Conservation (phyloP, 2,888 invertebrate species). For the Strigamia maritima region DNA sequence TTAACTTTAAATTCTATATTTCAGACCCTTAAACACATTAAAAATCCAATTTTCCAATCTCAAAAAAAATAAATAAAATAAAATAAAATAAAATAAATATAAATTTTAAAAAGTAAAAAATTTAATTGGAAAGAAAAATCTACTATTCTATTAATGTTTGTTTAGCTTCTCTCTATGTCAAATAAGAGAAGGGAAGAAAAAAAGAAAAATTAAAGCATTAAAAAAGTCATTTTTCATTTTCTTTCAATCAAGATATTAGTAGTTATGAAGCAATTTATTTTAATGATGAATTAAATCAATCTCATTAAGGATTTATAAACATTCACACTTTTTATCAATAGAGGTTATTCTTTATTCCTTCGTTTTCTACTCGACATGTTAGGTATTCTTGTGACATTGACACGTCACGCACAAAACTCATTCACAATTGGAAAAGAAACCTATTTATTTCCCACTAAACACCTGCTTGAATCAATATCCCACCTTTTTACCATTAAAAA, state of each 20-base stretch:
- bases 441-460: conserved; percentile 8
- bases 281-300: not conserved
- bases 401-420: conserved; percentile 10
- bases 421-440: not conserved
- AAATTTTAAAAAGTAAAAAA: not conserved
- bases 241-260: not conserved
- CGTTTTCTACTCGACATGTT: not conserved
- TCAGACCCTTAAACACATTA: too few relatives aligned
- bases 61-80: not conserved
- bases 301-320: not conserved
- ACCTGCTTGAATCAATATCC: not conserved
- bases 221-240: conserved; percentile 25
- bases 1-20: too few relatives aligned
- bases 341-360: not conserved
- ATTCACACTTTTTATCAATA: not conserved
- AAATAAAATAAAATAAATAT: not conserved
- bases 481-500: conserved; percentile 6
- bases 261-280: not conserved
- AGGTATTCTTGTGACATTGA: not conserved
- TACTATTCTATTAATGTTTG: not conserved
- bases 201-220: not conserved
- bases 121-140: not conserved
- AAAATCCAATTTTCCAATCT: not conserved
- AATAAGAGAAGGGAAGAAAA: not conserved
- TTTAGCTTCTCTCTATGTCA: not conserved